Evolutionary conservation across 2,888 invertebrate genomes (phyloP).

Genomic region (Choristoneura rosaceana): DNA sequence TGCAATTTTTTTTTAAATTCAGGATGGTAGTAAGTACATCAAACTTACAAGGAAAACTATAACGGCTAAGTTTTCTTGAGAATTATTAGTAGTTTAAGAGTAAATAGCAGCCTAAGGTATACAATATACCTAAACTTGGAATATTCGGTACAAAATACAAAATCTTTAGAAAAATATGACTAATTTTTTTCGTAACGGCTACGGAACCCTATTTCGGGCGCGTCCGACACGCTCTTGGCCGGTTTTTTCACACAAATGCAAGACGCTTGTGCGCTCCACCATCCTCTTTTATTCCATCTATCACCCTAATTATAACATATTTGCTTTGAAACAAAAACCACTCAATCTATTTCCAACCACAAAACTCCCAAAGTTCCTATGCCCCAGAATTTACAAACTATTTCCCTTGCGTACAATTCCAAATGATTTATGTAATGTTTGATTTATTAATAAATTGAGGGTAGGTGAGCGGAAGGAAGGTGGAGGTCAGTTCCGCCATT

Average conservation of each 20-base stretch:
- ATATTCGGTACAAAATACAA: too few relatives aligned
- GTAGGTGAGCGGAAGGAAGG: conserved; percentile 61
- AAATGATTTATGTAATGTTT: conserved; percentile 52
- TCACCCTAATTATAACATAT: conserved; percentile 6
- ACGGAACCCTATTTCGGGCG: too few relatives aligned
- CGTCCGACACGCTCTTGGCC: too few relatives aligned
- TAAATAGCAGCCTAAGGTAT: too few relatives aligned
- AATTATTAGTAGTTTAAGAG: too few relatives aligned
- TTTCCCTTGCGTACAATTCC: conserved; percentile 34
- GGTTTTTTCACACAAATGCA: neutral
- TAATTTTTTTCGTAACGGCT: too few relatives aligned
- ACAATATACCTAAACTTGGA: too few relatives aligned
- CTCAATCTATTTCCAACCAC: neutral
- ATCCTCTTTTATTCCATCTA: neutral
- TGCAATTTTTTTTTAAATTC: too few relatives aligned
- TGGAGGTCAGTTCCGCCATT: conserved; percentile 65
- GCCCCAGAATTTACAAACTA: conserved; percentile 4
- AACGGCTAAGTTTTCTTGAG: too few relatives aligned
- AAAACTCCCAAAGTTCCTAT: neutral
- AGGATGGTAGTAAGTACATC: too few relatives aligned
- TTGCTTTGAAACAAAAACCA: neutral
- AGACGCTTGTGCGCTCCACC: neutral
- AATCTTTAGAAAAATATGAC: too few relatives aligned
- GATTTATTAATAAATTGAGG: conserved; percentile 53
- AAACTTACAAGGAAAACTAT: too few relatives aligned